Percentiles rank a stretch among this genome's conserved stretches.
phyloP scores from a whole-genome alignment of 2,797 vertebrate genomes.

The Platyrinchus mystaceus region DNA sequence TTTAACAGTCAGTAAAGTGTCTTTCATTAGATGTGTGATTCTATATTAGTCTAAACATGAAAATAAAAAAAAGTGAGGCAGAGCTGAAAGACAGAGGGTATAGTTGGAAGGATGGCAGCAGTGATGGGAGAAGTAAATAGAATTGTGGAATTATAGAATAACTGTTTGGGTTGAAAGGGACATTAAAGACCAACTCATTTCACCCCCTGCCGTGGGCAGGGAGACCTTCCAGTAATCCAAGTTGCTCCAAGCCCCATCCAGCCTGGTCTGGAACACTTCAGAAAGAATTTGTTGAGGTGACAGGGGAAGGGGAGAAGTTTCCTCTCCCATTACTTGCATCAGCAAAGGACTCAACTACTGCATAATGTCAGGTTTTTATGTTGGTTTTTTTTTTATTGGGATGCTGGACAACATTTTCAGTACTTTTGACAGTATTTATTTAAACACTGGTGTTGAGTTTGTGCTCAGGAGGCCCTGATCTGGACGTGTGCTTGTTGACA shows the following conservation, averaged over 20 bases:
- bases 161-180: not conserved
- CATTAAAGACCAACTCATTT: not conserved
- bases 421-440: not conserved
- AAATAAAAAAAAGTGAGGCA: not conserved
- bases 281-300: not conserved
- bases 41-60: not conserved
- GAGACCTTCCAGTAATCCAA: not conserved
- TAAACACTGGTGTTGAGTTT: not conserved
- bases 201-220: accelerated
- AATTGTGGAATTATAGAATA: not conserved
- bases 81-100: not conserved
- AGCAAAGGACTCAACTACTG: not conserved
- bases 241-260: not conserved
- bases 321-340: not conserved
- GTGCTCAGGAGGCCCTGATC: not conserved
- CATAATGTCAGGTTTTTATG: not conserved
- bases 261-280: not conserved
- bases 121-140: not conserved
- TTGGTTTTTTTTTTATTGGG: too few relatives aligned
- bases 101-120: not conserved
- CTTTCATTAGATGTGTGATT: not conserved
- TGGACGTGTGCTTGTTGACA: not conserved
- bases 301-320: not conserved
- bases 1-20: not conserved
- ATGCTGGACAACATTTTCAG: not conserved